phyloP scores from a whole-genome alignment of 2,888 invertebrate genomes.

The Bhutanitis thaidina region DNA sequence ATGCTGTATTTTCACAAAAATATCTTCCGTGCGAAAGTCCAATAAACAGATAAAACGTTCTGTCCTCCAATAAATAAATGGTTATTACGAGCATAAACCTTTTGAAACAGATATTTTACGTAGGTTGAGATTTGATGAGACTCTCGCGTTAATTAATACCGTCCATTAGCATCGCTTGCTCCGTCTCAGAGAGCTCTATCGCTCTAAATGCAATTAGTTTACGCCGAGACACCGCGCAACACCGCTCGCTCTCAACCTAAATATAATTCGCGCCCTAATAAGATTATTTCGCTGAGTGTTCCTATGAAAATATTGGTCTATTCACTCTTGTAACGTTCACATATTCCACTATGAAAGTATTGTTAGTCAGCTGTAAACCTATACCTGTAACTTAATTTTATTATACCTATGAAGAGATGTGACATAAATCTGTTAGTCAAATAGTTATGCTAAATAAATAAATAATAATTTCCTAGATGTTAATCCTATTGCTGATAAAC shows the following conservation, averaged over 20 bases:
- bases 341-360: not conserved
- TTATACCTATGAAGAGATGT: too few relatives aligned
- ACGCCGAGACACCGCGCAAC: slow-evolving; percentile 60
- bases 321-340: slow-evolving; percentile 7
- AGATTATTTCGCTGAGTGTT: slow-evolving; percentile 60
- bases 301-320: slow-evolving; percentile 57
- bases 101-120: slow-evolving; percentile 51
- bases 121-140: slow-evolving; percentile 66
- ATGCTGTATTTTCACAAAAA: too few relatives aligned
- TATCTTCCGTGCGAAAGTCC: not conserved
- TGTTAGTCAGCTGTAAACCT: not conserved
- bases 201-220: slow-evolving; percentile 72
- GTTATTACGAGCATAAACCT: slow-evolving; percentile 14
- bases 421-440: too few relatives aligned
- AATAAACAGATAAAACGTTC: not conserved
- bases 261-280: slow-evolving; percentile 69
- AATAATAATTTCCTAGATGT: too few relatives aligned
- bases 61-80: slow-evolving; percentile 12
- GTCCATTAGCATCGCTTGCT: slow-evolving; percentile 75
- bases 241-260: slow-evolving; percentile 60
- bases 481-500: too few relatives aligned
- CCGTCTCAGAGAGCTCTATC: slow-evolving; percentile 60
- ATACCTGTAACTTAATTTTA: too few relatives aligned
- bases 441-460: too few relatives aligned
- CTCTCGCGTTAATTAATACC: slow-evolving; percentile 72